Percentiles rank a stretch among this genome's conserved stretches.
Evolutionary conservation across 2,113 vertebrate species (phyloP).

Genomic region (Orcinus orca): DNA sequence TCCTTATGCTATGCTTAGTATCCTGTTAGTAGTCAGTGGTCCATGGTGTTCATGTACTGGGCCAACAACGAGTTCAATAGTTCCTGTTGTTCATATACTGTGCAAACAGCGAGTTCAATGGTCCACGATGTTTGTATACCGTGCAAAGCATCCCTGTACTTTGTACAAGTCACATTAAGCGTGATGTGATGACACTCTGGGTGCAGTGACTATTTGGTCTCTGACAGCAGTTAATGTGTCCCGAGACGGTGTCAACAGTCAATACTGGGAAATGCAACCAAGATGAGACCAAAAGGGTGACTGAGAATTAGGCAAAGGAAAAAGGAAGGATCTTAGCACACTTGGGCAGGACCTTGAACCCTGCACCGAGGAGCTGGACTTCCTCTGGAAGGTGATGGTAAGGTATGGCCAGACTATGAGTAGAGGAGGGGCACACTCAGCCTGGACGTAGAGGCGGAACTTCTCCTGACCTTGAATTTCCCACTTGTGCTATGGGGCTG

Average conservation of each 20-base stretch:
- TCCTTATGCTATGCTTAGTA: accelerated
- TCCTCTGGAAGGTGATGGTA: background rate
- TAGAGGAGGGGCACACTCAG: no score
- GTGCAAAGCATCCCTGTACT: background rate
- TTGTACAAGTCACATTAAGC: background rate
- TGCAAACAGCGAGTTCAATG: background rate
- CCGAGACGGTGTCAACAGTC: background rate
- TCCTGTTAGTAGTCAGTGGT: background rate
- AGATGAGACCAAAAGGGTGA: background rate
- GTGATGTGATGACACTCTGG: accelerated
- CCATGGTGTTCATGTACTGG: accelerated
- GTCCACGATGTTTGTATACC: accelerated
- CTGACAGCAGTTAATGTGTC: background rate
- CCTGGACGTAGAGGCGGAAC: accelerated
- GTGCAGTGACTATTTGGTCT: background rate
- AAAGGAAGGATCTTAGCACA: background rate
- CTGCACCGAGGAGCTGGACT: background rate
- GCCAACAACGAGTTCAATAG: background rate
- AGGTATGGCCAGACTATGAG: background rate
- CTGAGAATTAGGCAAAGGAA: background rate
- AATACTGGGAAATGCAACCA: background rate
- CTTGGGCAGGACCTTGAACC: background rate
- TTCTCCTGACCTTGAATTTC: background rate
- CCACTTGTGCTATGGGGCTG: background rate
- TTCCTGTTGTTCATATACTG: no score